Conservation (phyloP, 2,113 vertebrate genomes). For the human region DNA sequence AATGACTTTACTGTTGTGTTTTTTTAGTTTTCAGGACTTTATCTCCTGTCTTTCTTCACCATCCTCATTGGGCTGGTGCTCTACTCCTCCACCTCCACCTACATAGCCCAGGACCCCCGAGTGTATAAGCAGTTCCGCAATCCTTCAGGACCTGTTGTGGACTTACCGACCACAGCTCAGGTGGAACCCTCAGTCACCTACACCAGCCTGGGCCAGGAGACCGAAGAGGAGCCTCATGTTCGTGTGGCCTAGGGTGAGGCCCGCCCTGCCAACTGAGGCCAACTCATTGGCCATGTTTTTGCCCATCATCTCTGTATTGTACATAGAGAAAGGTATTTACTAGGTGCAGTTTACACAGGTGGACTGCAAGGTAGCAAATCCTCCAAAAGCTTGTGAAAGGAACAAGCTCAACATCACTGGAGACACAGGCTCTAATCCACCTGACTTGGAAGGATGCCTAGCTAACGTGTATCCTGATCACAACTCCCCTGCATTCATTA, state of each 20-base stretch:
- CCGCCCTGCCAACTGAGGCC: constrained; percentile 72
- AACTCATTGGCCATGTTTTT: constrained; percentile 75
- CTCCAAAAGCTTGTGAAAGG: constrained; percentile 80
- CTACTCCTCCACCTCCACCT: constrained; percentile 94
- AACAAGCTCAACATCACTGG: constrained; percentile 60
- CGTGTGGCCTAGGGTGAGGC: constrained; percentile 86
- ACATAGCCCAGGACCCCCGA: constrained; percentile 94
- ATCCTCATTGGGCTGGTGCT: constrained; percentile 94
- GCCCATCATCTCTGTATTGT: constrained; percentile 86
- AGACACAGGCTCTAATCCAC: constrained; percentile 56
- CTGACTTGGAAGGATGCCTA: constrained; percentile 68
- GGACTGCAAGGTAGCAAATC: constrained; percentile 86
- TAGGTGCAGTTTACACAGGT: constrained; percentile 81
- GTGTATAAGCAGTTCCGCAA: constrained; percentile 98
- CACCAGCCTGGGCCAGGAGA: constrained; percentile 93
- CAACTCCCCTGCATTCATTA: constrained; percentile 40
- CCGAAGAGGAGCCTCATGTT: constrained; percentile 91
- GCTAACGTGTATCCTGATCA: constrained; percentile 55
- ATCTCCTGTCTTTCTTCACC: constrained; percentile 94
- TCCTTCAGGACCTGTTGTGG: constrained; percentile 87
- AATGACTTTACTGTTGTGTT: constrained; percentile 56
- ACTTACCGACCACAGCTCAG: constrained; percentile 85
- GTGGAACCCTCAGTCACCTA: constrained; percentile 95
- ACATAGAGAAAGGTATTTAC: constrained; percentile 90
- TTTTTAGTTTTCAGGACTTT: constrained; percentile 95